Percentiles rank a stretch among this genome's conserved stretches.
phyloP scores from a whole-genome alignment of 2,888 invertebrate genomes.

The Linyphia triangularis region DNA sequence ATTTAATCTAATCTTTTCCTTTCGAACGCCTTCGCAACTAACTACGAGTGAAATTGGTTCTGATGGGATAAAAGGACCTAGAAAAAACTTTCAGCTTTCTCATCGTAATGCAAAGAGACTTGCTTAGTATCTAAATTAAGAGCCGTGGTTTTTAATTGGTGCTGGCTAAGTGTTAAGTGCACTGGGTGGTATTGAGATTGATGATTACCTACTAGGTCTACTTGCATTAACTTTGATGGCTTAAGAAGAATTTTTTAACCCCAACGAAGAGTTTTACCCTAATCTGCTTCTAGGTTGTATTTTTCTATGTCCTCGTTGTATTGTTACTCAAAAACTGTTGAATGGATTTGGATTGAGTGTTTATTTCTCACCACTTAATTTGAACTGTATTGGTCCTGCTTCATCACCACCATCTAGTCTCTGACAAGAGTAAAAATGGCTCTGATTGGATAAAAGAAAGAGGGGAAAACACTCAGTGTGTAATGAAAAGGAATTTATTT shows the following conservation, averaged over 20 bases:
- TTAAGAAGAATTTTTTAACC: too few relatives aligned
- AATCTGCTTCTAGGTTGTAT: too few relatives aligned
- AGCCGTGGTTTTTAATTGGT: constrained; percentile 71
- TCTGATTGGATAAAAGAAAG: background rate
- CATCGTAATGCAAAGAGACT: constrained; percentile 36
- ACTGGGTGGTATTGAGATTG: constrained; percentile 37
- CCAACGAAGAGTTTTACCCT: too few relatives aligned
- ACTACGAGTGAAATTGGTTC: constrained; percentile 27
- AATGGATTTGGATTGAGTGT: too few relatives aligned
- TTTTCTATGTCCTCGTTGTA: too few relatives aligned
- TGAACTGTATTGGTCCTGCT: too few relatives aligned
- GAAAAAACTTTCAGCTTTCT: constrained; percentile 21
- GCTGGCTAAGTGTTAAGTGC: constrained; percentile 68
- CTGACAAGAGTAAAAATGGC: constrained; percentile 28
- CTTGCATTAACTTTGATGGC: constrained; percentile 8
- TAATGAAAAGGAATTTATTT: constrained; percentile 56
- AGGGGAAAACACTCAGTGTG: constrained; percentile 2
- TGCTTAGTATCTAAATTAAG: constrained; percentile 66
- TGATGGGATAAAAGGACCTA: background rate
- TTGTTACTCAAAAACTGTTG: too few relatives aligned
- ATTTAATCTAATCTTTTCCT: constrained; percentile 67
- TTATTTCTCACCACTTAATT: too few relatives aligned
- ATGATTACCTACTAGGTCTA: constrained; percentile 58
- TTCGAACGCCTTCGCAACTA: constrained; percentile 29
- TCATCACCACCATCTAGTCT: too few relatives aligned